Conservation (phyloP, 2,113 vertebrate species). For the Pterophyllum scalare region DNA sequence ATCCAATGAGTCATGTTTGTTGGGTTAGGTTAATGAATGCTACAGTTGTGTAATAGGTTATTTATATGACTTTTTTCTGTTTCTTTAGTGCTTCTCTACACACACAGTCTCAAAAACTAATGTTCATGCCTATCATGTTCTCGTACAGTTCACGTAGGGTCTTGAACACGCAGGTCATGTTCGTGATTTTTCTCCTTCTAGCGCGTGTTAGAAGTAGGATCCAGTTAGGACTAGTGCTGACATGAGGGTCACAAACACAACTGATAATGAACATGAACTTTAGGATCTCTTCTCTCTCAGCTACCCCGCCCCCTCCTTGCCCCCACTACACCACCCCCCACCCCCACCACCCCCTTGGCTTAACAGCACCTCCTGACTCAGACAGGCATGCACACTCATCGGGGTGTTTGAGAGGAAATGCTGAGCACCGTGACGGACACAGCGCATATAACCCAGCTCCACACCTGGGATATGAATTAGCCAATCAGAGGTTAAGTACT, state of each 20-base stretch:
- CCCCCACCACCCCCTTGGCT: not conserved
- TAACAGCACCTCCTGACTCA: conserved; percentile 51
- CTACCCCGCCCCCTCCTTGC: not conserved
- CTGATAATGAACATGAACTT: conserved; percentile 77
- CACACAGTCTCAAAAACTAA: not conserved
- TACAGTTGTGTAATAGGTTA: not conserved
- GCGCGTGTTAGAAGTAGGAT: conserved; percentile 47
- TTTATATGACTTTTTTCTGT: not conserved
- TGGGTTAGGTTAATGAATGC: not conserved
- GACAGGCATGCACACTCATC: conserved; percentile 62
- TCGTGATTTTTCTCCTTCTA: conserved; percentile 38
- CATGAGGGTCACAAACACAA: conserved; percentile 67
- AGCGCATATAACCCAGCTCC: conserved; percentile 67
- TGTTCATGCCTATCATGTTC: conserved; percentile 10
- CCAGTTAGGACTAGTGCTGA: conserved; percentile 65
- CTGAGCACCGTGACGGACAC: conserved; percentile 76
- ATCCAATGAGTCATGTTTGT: not conserved
- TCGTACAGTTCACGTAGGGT: not conserved
- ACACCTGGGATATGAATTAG: conserved; percentile 81
- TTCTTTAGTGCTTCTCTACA: not conserved
- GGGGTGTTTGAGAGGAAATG: conserved; percentile 60
- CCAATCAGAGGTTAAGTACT: conserved; percentile 78
- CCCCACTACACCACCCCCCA: too few species aligned
- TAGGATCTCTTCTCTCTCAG: conserved; percentile 44
- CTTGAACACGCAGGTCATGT: conserved; percentile 1